A percentile compares a stretch with the other conserved stretches of the same genome.
Evolutionary conservation across 2,888 invertebrate genomes (phyloP).

Genomic region (Trachelus iudaicus): DNA sequence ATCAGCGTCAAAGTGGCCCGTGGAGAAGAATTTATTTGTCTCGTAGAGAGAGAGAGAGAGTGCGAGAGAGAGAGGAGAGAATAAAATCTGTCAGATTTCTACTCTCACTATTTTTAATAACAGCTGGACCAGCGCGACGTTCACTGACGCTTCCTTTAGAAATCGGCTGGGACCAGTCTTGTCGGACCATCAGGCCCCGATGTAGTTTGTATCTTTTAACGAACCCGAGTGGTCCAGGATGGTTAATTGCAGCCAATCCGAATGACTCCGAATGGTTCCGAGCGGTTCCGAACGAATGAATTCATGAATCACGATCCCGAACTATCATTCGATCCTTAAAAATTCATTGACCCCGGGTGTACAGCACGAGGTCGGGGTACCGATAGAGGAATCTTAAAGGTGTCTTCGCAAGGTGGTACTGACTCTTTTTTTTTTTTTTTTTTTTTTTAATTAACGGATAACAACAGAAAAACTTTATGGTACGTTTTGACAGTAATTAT

Average conservation of each 20-base stretch:
- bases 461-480: background rate
- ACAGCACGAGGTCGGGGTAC: background rate
- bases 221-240: background rate
- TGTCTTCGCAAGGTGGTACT: background rate
- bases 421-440: background rate
- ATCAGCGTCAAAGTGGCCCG: background rate
- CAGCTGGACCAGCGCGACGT: background rate
- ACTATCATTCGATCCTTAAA: background rate
- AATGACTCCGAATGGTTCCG: background rate
- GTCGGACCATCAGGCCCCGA: background rate
- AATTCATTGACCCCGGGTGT: background rate
- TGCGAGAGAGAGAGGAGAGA: background rate
- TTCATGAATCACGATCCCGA: background rate
- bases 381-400: background rate
- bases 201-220: background rate
- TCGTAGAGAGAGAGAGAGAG: background rate
- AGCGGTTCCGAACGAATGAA: background rate
- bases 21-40: background rate
- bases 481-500: background rate
- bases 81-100: background rate
- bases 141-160: background rate
- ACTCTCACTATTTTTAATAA: background rate
- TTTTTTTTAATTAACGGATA: background rate
- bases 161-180: background rate
- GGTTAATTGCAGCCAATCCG: background rate